Percentiles rank a stretch among this genome's conserved stretches.
phyloP scores from a whole-genome alignment of 2,113 vertebrate species.

The Cricetomys ansorgei region DNA sequence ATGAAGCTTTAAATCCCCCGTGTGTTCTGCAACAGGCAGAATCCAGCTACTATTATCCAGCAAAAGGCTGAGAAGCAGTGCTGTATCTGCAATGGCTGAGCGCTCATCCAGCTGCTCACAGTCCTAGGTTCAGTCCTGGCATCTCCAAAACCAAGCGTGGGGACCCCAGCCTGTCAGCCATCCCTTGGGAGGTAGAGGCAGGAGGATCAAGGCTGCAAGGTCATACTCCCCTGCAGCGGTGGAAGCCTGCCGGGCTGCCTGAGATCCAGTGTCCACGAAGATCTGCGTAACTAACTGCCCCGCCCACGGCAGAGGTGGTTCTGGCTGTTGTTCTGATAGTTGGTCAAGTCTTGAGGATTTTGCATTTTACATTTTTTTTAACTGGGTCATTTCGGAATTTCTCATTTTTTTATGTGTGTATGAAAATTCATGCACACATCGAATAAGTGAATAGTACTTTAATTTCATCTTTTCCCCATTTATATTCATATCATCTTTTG shows the following conservation, averaged over 20 bases:
- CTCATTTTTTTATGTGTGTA: background rate
- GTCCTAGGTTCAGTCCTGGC: background rate
- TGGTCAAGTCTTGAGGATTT: background rate
- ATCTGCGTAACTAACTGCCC: no score
- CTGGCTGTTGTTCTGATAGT: background rate
- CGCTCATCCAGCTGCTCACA: background rate
- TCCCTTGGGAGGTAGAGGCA: background rate
- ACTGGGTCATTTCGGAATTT: background rate
- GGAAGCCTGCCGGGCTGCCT: background rate
- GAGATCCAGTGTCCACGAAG: background rate
- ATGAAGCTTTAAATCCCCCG: background rate
- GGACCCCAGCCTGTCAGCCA: background rate
- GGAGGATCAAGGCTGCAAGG: background rate
- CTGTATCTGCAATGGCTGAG: background rate
- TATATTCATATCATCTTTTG: background rate
- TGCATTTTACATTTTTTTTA: background rate
- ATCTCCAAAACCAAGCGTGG: background rate
- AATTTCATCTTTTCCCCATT: background rate
- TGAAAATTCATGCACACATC: background rate
- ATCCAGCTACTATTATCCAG: background rate
- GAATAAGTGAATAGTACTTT: background rate
- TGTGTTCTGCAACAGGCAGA: background rate
- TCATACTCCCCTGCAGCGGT: background rate
- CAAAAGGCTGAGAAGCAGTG: background rate
- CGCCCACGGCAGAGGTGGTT: no score